Evolutionary conservation across 2,113 vertebrate genomes (phyloP).

Genomic region (Malurus alboscapulatus): DNA sequence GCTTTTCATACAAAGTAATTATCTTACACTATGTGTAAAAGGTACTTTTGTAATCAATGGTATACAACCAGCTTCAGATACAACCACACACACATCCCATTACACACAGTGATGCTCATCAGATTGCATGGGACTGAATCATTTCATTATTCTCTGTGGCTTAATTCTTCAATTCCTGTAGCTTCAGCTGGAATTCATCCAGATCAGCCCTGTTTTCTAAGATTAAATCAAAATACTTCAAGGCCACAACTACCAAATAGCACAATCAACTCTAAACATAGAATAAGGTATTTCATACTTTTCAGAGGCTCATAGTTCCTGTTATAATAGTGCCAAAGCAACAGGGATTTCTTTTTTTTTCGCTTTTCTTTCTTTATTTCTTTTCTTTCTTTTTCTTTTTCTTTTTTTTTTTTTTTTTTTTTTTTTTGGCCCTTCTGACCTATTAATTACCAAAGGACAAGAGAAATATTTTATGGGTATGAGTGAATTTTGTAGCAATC

Average conservation of each 20-base stretch:
- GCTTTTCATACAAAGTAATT: constrained; percentile 72
- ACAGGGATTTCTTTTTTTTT: not conserved
- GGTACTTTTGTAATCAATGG: constrained; percentile 68
- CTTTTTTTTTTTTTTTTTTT: not conserved
- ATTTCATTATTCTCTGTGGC: constrained; percentile 43
- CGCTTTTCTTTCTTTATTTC: accelerated
- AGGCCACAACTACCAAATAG: constrained; percentile 34
- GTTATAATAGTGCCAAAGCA: constrained; percentile 1
- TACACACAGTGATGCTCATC: constrained; percentile 51
- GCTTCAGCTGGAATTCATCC: constrained; percentile 61
- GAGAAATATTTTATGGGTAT: constrained; percentile 52
- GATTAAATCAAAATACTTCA: constrained; percentile 62
- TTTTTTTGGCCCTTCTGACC: not conserved
- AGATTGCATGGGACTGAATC: constrained; percentile 50
- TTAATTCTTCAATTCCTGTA: constrained; percentile 59
- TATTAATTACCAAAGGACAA: constrained; percentile 40
- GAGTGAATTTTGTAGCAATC: constrained; percentile 41
- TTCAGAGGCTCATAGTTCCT: constrained; percentile 13
- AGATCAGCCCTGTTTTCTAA: constrained; percentile 55
- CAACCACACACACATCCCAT: not conserved
- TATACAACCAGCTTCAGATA: constrained; percentile 55
- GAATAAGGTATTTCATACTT: constrained; percentile 39
- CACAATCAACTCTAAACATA: constrained; percentile 28
- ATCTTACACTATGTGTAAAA: constrained; percentile 63
- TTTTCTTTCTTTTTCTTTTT: not conserved